phyloP scores from a whole-genome alignment of 2,113 vertebrate species.

The Glareola pratincola region DNA sequence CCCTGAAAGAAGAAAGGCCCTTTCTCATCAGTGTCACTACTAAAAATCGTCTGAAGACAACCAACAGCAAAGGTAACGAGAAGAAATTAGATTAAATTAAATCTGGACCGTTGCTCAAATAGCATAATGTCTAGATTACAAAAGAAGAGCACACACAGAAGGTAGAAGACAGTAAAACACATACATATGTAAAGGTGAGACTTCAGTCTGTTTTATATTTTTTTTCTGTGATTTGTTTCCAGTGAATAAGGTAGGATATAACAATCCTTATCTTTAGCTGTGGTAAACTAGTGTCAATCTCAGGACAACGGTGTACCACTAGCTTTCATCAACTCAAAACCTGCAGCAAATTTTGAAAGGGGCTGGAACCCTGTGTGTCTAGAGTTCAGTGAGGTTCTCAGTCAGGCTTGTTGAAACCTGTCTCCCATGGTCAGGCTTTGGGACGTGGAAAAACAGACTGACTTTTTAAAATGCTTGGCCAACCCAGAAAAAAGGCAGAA shows the following conservation, averaged over 20 bases:
- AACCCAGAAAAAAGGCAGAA: not conserved
- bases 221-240: not conserved
- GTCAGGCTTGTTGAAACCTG: not conserved
- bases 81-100: not conserved
- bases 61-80: not conserved
- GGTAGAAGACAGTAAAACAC: not conserved
- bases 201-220: not conserved
- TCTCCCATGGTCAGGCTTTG: not conserved
- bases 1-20: not conserved
- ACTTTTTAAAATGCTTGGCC: not conserved
- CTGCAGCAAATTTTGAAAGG: not conserved
- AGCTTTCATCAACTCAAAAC: not conserved
- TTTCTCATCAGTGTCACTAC: not conserved
- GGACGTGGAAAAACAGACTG: not conserved
- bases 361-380: not conserved
- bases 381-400: not conserved
- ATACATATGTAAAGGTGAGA: not conserved
- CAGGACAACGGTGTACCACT: not conserved
- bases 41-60: not conserved
- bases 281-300: not conserved
- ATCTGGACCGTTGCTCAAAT: not conserved
- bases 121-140: not conserved
- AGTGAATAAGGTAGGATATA: not conserved
- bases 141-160: not conserved
- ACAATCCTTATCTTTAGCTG: not conserved